phyloP scores from a whole-genome alignment of 2,797 vertebrate species.

The Chiloscyllium punctatum region DNA sequence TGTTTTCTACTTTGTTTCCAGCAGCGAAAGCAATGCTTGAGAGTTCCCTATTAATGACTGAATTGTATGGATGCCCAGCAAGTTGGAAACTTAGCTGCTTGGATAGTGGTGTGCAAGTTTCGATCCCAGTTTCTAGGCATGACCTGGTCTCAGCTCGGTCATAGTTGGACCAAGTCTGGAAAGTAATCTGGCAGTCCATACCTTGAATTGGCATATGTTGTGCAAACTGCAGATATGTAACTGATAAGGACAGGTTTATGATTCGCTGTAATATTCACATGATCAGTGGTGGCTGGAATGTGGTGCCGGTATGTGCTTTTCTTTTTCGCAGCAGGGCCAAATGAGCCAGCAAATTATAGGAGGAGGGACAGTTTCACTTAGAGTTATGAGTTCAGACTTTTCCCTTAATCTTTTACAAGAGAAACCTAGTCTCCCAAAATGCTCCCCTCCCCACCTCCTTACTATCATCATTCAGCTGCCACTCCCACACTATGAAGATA shows the following conservation, averaged over 20 bases:
- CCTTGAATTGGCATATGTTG: not conserved
- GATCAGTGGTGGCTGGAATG: not conserved
- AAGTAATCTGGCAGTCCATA: not conserved
- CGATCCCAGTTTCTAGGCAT: not conserved
- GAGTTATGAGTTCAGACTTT: not conserved
- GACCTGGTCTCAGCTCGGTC: not conserved
- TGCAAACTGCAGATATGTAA: not conserved
- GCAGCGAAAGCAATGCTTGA: not conserved
- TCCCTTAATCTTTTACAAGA: not conserved
- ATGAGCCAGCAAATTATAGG: not conserved
- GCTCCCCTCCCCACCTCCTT: not conserved
- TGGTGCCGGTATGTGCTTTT: too few species aligned
- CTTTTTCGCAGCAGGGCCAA: not conserved
- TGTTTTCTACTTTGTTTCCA: not conserved
- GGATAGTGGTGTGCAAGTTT: not conserved
- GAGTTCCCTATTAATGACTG: not conserved
- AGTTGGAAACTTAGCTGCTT: not conserved
- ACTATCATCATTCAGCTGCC: not conserved
- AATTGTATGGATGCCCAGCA: not conserved
- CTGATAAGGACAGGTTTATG: not conserved
- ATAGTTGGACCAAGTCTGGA: not conserved
- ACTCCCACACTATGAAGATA: not conserved
- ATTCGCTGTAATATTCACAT: not conserved
- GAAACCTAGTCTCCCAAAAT: not conserved
- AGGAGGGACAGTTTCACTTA: too few species aligned